A percentile compares a stretch with the other conserved stretches of the same genome.
phyloP scores from a whole-genome alignment of 1,140 invertebrate species.

The Centruroides vittatus region DNA sequence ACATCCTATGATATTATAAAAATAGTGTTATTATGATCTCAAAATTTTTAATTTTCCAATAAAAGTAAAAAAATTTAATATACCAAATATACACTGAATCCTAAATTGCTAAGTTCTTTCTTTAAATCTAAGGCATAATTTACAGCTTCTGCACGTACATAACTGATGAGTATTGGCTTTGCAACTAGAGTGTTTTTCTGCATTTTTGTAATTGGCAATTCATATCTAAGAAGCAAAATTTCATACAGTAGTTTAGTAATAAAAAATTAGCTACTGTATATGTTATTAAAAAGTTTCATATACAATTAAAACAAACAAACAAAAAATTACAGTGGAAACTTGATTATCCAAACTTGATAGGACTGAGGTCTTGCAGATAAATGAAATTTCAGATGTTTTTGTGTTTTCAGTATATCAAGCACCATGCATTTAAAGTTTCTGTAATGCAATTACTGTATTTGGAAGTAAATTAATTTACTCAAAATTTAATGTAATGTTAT shows the following conservation, averaged over 20 bases:
- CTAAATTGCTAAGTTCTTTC: slow-evolving; percentile 24
- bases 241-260: slow-evolving; percentile 14
- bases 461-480: no score
- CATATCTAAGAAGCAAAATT: slow-evolving; percentile 15
- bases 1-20: slow-evolving; percentile 26
- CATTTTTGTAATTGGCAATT: not conserved
- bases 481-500: no score
- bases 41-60: not conserved
- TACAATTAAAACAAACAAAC: no score
- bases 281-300: no score
- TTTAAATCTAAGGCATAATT: slow-evolving; percentile 32
- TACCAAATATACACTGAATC: slow-evolving; percentile 32
- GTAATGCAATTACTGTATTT: no score
- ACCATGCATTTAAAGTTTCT: no score
- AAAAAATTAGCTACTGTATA: no score
- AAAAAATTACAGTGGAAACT: no score
- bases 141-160: slow-evolving; percentile 32
- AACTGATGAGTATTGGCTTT: slow-evolving; percentile 33
- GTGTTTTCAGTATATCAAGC: no score
- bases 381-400: no score
- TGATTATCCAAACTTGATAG: no score
- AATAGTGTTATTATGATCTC: not conserved
- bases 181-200: slow-evolving; percentile 14
- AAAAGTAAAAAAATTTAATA: not conserved
- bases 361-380: no score